Base-by-base conservation (phyloP, 2,113 vertebrate species). In the Chroicocephalus ridibundus region DNA sequence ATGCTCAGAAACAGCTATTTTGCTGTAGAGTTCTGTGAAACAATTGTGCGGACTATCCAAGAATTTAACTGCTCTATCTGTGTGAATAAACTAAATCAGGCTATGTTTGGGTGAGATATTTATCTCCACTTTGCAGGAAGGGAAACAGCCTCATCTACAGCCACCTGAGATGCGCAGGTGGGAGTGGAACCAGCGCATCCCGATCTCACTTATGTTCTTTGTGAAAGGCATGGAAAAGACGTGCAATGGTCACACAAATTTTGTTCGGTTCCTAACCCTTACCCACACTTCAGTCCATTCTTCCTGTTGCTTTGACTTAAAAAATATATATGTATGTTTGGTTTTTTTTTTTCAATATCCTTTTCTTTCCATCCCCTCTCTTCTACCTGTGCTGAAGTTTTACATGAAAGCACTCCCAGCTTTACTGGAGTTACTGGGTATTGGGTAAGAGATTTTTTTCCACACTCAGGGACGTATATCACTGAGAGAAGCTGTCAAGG, bases 371-470 rank as follows among this genome's bases (percentile, higher is more conserved):
- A 82, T 69, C 34, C 27, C 36, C 64, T 87, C 21, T 87, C 54
- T 94, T 82, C 91, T 57, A 76, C 78, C 74, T 77, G 54, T 61
- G 57, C n/a, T 72, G 60, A 89, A 29, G 54, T 51, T 84, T 75
- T 72, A 81, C 52, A 31, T 85, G 90, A 96, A 97, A 97, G 82
- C 86, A 57, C 70, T 96, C 55, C 10, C 72, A 94, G 69, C 13
- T 74, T 36, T 40, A 42, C 65, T 89, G 47, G 51, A 95, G 83
- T 86, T 93, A 64, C 80, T 58, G 62, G n/a, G 58, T 97, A 82
- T 80, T 88, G 88, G 66, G 16, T 20, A 87, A 96, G 91, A 94
- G 42, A 80, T 38, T 76, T 77, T 82, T 94, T 91, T 92, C 6
- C 26, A 29, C 22, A 13, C 11, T 49, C 22, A 11, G 17, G 5